A percentile compares a stretch with the other conserved stretches of the same genome.
Conservation (phyloP, 2,797 vertebrate species). For the Gobionotothen gibberifrons region DNA sequence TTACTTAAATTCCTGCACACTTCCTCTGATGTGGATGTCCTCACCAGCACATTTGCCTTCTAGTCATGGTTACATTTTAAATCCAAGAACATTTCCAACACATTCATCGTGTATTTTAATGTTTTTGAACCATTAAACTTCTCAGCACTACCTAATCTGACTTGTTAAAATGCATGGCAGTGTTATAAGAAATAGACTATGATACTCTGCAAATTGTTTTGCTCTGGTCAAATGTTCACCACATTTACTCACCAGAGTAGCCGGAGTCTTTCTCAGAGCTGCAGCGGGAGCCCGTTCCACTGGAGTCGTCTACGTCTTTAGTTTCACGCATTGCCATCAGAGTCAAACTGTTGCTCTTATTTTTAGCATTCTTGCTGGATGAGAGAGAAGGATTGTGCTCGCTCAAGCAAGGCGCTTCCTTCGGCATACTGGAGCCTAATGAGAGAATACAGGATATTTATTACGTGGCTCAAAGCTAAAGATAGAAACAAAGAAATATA, state of each 20-base stretch:
- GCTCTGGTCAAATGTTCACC: not conserved
- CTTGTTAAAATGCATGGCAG: conserved; percentile 7
- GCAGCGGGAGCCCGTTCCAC: conserved; percentile 64
- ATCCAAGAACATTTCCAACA: not conserved
- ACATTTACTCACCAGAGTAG: conserved; percentile 77
- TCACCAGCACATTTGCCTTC: not conserved
- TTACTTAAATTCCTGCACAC: too few species aligned
- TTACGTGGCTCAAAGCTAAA: not conserved
- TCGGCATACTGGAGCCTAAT: conserved; percentile 73
- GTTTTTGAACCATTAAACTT: conserved; percentile 5
- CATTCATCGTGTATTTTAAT: not conserved
- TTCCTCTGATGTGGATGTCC: too few species aligned
- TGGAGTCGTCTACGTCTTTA: conserved; percentile 39
- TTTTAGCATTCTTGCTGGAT: conserved; percentile 77
- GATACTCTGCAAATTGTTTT: not conserved
- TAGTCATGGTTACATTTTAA: not conserved
- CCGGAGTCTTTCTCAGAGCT: conserved; percentile 86
- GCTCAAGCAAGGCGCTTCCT: conserved; percentile 57
- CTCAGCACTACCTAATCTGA: not conserved
- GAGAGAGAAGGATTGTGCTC: conserved; percentile 37
- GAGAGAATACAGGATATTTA: conserved; percentile 21
- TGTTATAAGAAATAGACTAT: not conserved
- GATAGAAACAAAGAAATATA: not conserved
- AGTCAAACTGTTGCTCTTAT: conserved; percentile 74
- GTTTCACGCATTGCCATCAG: conserved; percentile 57